These are phyloP conservation scores for Synanthedon andrenaeformis DNA, from an alignment of 2,888 invertebrate genomes.

Conservation along the genomic window DNA sequence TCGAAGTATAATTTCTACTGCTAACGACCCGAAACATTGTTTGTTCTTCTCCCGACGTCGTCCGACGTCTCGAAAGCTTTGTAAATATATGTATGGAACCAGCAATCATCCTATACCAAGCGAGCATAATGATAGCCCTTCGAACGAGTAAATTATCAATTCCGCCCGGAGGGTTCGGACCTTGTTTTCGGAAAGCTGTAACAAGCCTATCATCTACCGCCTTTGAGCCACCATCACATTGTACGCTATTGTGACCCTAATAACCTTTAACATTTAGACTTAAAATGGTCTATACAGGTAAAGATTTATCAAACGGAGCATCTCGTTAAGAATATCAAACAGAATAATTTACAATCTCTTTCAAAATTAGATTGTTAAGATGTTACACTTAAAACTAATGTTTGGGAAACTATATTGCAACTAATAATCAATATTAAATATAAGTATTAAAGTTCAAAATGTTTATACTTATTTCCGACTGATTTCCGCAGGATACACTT, in stretches of 20 bases:
- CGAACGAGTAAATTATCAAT: slow-evolving; percentile 68
- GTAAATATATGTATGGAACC: slow-evolving; percentile 53
- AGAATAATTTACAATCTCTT: slow-evolving; percentile 19
- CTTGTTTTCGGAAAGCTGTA: slow-evolving; percentile 58
- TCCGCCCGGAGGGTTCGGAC: slow-evolving; percentile 56
- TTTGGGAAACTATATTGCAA: too few species aligned
- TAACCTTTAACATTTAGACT: slow-evolving; percentile 12
- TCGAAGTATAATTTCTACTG: slow-evolving; percentile 47
- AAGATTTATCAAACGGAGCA: slow-evolving; percentile 3
- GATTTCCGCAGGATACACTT: too few species aligned
- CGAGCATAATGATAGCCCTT: slow-evolving; percentile 65
- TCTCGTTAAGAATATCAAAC: slow-evolving; percentile 12
- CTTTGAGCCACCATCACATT: slow-evolving; percentile 23
- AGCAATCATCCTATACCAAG: slow-evolving; percentile 57
- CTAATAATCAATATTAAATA: too few species aligned
- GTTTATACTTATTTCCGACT: too few species aligned
- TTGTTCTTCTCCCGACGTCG: slow-evolving; percentile 59
- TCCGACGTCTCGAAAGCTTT: slow-evolving; percentile 32
- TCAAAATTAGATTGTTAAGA: slow-evolving; percentile 19
- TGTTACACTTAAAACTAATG: neutral
- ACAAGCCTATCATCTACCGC: slow-evolving; percentile 49
- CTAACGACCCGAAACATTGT: slow-evolving; percentile 66
- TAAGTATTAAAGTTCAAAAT: too few species aligned
- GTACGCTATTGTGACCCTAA: slow-evolving; percentile 24
- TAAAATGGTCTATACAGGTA: slow-evolving; percentile 13